Conservation (phyloP, 2,797 vertebrate genomes). For the Passerculus sandwichensis region DNA sequence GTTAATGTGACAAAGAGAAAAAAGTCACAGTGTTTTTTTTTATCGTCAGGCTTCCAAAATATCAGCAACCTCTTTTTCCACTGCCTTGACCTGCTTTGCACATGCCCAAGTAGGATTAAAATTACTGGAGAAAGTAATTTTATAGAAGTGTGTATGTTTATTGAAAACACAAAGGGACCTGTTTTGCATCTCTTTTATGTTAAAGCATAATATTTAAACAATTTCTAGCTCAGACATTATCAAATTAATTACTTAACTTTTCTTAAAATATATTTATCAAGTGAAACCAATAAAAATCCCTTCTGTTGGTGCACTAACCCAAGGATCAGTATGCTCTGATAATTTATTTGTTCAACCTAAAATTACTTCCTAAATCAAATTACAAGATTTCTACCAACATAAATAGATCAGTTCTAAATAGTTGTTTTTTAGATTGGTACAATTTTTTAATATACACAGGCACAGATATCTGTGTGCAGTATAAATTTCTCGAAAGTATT, state of each 20-base stretch:
- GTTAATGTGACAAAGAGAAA: background rate
- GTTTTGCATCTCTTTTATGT: background rate
- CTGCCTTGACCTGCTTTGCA: background rate
- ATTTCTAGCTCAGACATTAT: background rate
- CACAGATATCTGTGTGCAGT: background rate
- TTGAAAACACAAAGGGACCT: background rate
- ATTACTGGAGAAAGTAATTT: background rate
- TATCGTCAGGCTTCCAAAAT: background rate
- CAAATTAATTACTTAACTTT: background rate
- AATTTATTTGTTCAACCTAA: background rate
- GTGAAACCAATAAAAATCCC: background rate
- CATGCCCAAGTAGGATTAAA: background rate
- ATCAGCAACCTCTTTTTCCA: background rate
- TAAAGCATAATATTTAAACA: background rate
- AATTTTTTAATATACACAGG: background rate
- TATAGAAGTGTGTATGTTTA: background rate
- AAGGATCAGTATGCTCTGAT: background rate
- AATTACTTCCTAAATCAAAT: background rate
- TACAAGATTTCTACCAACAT: background rate
- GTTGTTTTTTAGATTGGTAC: background rate
- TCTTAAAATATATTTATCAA: background rate
- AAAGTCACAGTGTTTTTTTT: background rate
- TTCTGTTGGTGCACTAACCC: background rate
- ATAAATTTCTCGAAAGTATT: background rate
- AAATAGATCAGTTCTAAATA: background rate